Evolutionary conservation across 2,113 vertebrate species (phyloP), one percentile per base, ranked within the genome.

Genomic region (Paramormyrops kingsleyae): DNA sequence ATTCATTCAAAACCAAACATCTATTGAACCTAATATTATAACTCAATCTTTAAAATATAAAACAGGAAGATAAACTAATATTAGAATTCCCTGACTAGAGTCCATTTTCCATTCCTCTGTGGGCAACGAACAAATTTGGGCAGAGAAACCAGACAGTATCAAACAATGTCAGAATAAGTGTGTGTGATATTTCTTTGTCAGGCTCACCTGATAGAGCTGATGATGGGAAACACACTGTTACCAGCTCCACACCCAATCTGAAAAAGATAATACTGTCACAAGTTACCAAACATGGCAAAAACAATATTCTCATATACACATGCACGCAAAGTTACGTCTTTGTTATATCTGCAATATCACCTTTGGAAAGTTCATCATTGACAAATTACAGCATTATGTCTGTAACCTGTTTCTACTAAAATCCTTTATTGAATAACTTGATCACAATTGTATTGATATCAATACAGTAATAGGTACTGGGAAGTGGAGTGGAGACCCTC

Each of bases 161-260:
- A 50, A 88, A 77, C 44, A 1, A 27, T 15, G 47, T 74, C 31
- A 88, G 19, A 49, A 62, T 88, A 88, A 52, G 9, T 6, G 9
- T 13, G 31, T 0, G 2, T 49, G 49, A 24, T 24, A 12, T 88
- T 89, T 24, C 59, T 88, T 49, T 91, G 59, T 47, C 89, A 66
- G 94, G 95, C 96, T 92, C 92, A 99, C 96, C 94, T 96, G 2
- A 97, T 95, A 91, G 95, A 94, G 90, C 95, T 95, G 92, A 98
- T 90, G 90, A 99, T 96, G 80, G 97, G 98, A 94, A 98, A 97
- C 86, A 98, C 97, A 92, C 97, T 98, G 95, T 98, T 99, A 89
- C 98, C 98, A 93, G 96, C 97, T 83, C 97, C 97, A 95, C 98
- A 98, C 90, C 97, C 97, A 93, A 98, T 96, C 97, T 99, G 94